Base-by-base conservation (phyloP, 2,113 vertebrate genomes). In the Aplodontia rufa region DNA sequence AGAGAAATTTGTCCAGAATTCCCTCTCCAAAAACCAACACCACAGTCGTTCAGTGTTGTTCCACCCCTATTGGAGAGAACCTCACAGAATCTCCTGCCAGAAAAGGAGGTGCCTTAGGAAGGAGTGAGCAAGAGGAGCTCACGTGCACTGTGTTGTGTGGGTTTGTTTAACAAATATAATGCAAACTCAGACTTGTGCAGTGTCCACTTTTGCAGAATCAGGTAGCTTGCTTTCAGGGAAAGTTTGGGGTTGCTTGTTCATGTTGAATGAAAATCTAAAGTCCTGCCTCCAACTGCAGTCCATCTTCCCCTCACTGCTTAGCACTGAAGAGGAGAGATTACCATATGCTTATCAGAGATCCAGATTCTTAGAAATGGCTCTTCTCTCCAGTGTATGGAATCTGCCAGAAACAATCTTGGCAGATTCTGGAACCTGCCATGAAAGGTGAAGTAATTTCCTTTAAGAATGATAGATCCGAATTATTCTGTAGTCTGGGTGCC, bases 211-310 rank as follows among this genome's bases (percentile, higher is more conserved):
- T 92, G 49, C 79, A 72, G 42, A 87, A 42, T 84, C n/a, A 22
- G 26, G 69, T 81, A 62, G 51, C 90, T 32, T n/a, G n/a, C 0
- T 94, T 82, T 88, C 47, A 71, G 40, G 83, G 93, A 86, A 82
- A 89, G 62, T n/a, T 75, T 74, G 80, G 20, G 1, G 32, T 86
- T 7, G 1, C 14, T 72, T 69, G 35, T 82, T 76, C 11, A 42
- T 3, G 37, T 71, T 75, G 68, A 94, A 35, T 94, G 69, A 84
- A 89, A 75, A 49, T 75, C 81, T 78, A 3, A 93, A 95, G 76
- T 82, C 45, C 79, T 79, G 84, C 74, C 82, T 68, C 42, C 49
- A 26, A 60, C 40, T 69, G 6, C 60, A 17, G 55, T 22, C 47
- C 37, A 82, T n/a, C 42, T 68, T 81, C 66, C 51, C 58, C 6